phyloP scores from a whole-genome alignment of 2,113 vertebrate genomes.

The Reinhardtius hippoglossoides region DNA sequence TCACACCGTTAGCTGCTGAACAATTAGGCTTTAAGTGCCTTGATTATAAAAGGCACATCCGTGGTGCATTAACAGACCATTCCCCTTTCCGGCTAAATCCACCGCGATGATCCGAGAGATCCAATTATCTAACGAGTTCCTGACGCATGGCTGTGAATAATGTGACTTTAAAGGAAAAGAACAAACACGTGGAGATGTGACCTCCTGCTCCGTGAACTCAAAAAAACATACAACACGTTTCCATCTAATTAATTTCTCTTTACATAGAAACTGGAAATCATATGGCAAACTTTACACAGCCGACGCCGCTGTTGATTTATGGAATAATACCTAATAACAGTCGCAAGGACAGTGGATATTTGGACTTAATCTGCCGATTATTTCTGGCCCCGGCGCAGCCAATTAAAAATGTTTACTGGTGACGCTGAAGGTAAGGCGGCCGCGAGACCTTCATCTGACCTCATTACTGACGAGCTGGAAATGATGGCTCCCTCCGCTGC shows the following conservation, averaged over 20 bases:
- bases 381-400: conserved; percentile 42
- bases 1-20: conserved; percentile 28
- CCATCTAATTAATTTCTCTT: conserved; percentile 51
- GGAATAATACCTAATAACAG: conserved; percentile 44
- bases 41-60: conserved; percentile 43
- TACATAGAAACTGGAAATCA: conserved; percentile 29
- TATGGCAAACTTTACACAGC: conserved; percentile 35
- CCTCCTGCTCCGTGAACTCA: neutral
- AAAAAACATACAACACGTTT: neutral
- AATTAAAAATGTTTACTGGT: conserved; percentile 79
- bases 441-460: conserved; percentile 59
- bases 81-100: conserved; percentile 48
- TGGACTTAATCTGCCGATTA: conserved; percentile 62
- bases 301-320: conserved; percentile 57
- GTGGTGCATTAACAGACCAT: conserved; percentile 36
- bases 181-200: neutral
- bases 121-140: conserved; percentile 60
- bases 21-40: conserved; percentile 61
- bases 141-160: conserved; percentile 36
- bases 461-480: conserved; percentile 65
- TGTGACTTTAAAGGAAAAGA: conserved; percentile 13
- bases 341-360: conserved; percentile 60
- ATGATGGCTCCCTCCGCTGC: conserved; percentile 50
- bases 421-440: conserved; percentile 57
- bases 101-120: conserved; percentile 41